Conservation (phyloP, 1,140 invertebrate species). For the Drosophila murphyi region DNA sequence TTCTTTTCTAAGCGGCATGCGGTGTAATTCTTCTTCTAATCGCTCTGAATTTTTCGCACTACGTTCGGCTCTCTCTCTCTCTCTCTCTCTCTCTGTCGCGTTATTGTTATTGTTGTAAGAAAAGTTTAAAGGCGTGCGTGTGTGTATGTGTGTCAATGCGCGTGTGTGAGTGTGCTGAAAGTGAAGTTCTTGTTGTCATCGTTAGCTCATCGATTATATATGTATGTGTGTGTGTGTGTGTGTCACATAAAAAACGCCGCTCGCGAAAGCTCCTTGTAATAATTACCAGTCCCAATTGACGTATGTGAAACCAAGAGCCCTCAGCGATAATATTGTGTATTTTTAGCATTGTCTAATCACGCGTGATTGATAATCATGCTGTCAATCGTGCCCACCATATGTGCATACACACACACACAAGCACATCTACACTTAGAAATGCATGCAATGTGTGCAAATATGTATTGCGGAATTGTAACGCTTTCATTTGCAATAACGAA, state of each 20-base stretch:
- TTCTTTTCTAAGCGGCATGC: conserved; percentile 84
- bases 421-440: neutral
- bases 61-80: conserved; percentile 15
- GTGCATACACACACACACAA: neutral
- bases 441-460: conserved; percentile 8
- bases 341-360: conserved; percentile 74
- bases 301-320: conserved; percentile 37
- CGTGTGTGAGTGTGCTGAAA: neutral
- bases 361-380: conserved; percentile 68
- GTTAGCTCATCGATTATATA: no score
- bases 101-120: conserved; percentile 13
- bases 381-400: conserved; percentile 39
- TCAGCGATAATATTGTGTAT: conserved; percentile 72
- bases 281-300: conserved; percentile 45
- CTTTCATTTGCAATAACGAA: neutral
- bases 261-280: conserved; percentile 63
- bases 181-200: no score
- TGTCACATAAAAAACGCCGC: conserved; percentile 13
- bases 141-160: conserved; percentile 6
- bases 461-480: neutral
- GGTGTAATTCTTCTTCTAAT: conserved; percentile 81
- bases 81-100: neutral
- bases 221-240: neutral
- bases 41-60: conserved; percentile 70
- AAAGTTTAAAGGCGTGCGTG: conserved; percentile 4